Base-by-base conservation (phyloP, 2,113 vertebrate species). In the Haliaeetus leucogaster region DNA sequence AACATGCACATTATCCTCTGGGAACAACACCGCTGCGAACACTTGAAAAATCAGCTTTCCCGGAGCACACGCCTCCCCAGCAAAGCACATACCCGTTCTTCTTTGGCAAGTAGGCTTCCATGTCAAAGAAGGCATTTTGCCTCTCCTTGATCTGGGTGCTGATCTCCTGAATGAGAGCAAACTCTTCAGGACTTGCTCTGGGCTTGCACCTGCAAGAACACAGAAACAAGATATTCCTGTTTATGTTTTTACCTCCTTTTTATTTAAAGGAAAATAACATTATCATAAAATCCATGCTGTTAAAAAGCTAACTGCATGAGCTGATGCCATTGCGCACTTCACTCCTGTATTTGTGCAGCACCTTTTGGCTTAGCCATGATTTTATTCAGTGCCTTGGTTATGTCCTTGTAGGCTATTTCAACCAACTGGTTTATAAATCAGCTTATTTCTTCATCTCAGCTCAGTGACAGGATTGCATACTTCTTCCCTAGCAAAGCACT, bases 91-190 rank as follows among this genome's bases (percentile, higher is more conserved):
- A 99, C 99, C 99, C 99, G 0, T 99, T 99, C 95, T 98, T 99
- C 98, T 99, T 99, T n/a, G 99, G 99, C 97, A 99, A 98, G 97
- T 99, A 99, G 36, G 99, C 99, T 95, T 99, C 99, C 99, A 99
- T 99, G 95, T 99, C 99, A 40, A 99, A 99, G 98, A 99, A 99
- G 45, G 98, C 87, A 94, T 99, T 98, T 87, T 99, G 99, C 78
- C 98, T 98, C 34, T 99, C 99, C 98, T 99, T 99, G 94, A 99
- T 99, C 97, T 98, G 98, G 55, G 95, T 71, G 36, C 98, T 98
- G 88, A 99, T 98, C 95, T 99, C 98, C 56, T 98, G 97, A 55
- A 99, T 91, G 30, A 98, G 93, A 56, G 98, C 97, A 9, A 95
- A 91, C 70, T 99, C 99, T 71, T 99, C 98, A 34, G 92, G 97